Evolutionary conservation across 2,797 vertebrate genomes (phyloP).

Genomic region (Dermochelys coriacea): DNA sequence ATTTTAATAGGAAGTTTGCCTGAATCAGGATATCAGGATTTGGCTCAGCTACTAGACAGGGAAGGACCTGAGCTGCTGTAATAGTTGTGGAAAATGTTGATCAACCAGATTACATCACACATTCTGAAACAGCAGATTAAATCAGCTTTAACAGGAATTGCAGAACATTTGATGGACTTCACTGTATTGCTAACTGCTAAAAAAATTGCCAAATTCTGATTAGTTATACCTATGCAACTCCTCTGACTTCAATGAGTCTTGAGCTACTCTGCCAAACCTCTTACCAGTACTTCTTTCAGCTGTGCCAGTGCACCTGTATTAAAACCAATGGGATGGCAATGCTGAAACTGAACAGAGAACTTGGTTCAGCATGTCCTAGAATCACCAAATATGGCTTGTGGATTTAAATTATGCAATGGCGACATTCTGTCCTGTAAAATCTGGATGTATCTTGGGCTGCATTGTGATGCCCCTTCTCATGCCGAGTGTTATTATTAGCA

Average conservation of each 20-base stretch:
- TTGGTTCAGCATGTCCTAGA: neutral
- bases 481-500: neutral
- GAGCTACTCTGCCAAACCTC: neutral
- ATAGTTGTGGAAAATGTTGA: neutral
- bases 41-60: neutral
- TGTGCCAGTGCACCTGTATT: neutral
- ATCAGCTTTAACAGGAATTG: neutral
- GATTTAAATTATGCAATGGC: neutral
- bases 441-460: neutral
- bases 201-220: neutral
- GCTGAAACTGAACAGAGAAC: neutral
- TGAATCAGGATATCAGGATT: neutral
- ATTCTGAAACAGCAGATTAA: neutral
- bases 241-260: neutral
- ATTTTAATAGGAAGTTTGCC: neutral
- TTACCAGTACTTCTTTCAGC: neutral
- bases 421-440: neutral
- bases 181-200: neutral
- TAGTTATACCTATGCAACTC: neutral
- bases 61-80: neutral
- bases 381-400: neutral
- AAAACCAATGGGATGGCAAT: neutral
- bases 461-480: neutral
- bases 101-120: neutral
- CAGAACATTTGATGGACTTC: neutral